Evolutionary conservation across 2,797 vertebrate genomes (phyloP), one percentile per base, ranked within the genome.

Genomic region (Apogon hyalosoma): DNA sequence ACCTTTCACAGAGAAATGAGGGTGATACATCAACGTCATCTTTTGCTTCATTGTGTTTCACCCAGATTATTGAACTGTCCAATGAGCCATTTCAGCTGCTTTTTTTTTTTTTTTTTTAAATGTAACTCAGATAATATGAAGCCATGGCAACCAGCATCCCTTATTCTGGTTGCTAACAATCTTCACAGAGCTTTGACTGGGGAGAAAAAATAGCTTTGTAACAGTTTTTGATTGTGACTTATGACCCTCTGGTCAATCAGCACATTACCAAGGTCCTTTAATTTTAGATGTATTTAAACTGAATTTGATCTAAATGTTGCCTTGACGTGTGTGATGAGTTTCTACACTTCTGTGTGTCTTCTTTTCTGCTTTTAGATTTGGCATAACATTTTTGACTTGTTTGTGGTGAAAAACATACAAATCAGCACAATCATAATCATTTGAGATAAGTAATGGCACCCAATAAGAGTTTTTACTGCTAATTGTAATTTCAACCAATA

Each of bases 361-460:
- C 53, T 82, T 60, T 71, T 82, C 55, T 70, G 80, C 79, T 76
- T 82, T 81, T 67, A 47, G 52, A 82, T 79, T 83, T 74, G 43
- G 63, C 69, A 70, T 50, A 55, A 61, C 59, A 69, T 36, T 73
- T 83, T 81, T 59, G 38, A 76, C 46, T 71, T 57, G 18, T 72
- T 82, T 87, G 62, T 88, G n/a, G 80, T 87, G 69, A 74, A 84
- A 75, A 46, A 31, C 68, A 31, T 71, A 51, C 59, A 63, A 56
- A 58, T 70, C 9, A 60, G 68, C 63, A 87, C 79, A 87, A 87
- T 87, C 79, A 76, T 40, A 24, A 57, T 54, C 15, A 58, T 53
- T 52, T 12, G 8, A 72, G 48, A 68, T 64, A 71, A 75, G 47
- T 63, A 51, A 69, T 55, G 39, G 63, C 50, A 62, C 43, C 45